Base-by-base conservation (phyloP, 2,888 invertebrate species). In the Melinaea menophilus region DNA sequence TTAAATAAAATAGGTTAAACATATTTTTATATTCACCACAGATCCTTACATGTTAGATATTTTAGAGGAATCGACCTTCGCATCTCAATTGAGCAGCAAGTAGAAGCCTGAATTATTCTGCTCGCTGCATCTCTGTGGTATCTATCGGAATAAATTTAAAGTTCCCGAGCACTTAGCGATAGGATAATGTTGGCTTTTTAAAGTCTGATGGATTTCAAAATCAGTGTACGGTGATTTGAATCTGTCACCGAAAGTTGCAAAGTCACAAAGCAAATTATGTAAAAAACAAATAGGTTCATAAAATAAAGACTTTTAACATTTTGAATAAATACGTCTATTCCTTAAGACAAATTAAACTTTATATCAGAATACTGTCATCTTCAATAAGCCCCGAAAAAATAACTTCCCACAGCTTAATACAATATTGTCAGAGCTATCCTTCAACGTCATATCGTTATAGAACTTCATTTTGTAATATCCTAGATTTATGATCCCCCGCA, bases 371-470 rank as follows among this genome's bases (percentile, higher is more conserved):
- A 9, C 11, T 41, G 41, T 41, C 41, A 9, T 22, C 22, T 22
- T 41, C 9, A 41, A 41, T 7, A 41, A 41, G 3, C 41, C 9
- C 3, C 11, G 9, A 41, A 41, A 5, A 3, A 9, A 9, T 41
- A 41, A 41, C 9, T 3, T 41, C 41, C 31, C 51, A 9, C 9
- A 51, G 51, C 31, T 51, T 31, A 31, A 51, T 22, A 31, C 31
- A 51, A 31, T 51, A 31, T 51, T 31, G 11, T 51, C 31, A 51
- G 41, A 74, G 75, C 79, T 75, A 86, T 85, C 77, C 79, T 78
- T 85, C 84, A 85, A 84, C 78, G 84, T 85, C 81, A 77, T 74
- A 74, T 73, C 73, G 68, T 63, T 73, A 85, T 84, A 82, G 81
- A 81, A 79, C 78, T 78, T 79, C 79, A 75, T 81, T 84, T 80